Conservation (phyloP, 2,113 vertebrate species). For the Mormoops blainvillei region DNA sequence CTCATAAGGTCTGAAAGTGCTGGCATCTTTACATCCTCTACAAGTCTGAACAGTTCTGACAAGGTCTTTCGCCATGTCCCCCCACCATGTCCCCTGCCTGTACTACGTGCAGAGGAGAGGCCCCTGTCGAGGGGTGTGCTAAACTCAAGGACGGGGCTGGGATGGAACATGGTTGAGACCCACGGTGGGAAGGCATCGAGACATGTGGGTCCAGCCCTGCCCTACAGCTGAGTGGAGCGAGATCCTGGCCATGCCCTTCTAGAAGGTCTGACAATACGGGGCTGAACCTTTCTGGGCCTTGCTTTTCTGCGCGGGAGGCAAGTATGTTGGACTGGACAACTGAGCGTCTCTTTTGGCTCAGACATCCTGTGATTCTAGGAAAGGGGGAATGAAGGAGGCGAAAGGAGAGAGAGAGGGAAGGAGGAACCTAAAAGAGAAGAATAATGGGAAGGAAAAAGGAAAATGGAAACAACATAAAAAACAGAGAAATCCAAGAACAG, state of each 20-base stretch:
- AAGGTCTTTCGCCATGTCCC: background rate
- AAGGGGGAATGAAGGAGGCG: background rate
- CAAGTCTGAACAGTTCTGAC: background rate
- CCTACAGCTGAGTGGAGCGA: fast-evolving
- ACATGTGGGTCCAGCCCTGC: fast-evolving
- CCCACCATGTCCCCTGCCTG: fast-evolving
- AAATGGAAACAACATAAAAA: background rate
- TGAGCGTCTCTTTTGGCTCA: background rate
- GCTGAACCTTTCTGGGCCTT: background rate
- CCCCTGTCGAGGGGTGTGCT: fast-evolving
- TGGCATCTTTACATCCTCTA: background rate
- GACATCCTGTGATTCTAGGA: background rate
- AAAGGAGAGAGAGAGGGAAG: background rate
- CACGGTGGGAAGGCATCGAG: background rate
- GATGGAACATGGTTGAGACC: background rate
- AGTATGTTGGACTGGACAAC: background rate
- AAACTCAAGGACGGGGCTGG: background rate
- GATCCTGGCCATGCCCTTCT: background rate
- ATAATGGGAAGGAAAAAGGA: background rate
- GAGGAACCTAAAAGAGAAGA: background rate
- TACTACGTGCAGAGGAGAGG: background rate
- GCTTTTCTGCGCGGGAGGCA: background rate
- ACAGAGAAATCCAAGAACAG: background rate
- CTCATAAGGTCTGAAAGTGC: background rate
- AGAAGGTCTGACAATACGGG: no score